Evolutionary conservation across 1,140 invertebrate species (phyloP), one percentile per base, ranked within the genome.

Genomic region (Vollenhovia emeryi): DNA sequence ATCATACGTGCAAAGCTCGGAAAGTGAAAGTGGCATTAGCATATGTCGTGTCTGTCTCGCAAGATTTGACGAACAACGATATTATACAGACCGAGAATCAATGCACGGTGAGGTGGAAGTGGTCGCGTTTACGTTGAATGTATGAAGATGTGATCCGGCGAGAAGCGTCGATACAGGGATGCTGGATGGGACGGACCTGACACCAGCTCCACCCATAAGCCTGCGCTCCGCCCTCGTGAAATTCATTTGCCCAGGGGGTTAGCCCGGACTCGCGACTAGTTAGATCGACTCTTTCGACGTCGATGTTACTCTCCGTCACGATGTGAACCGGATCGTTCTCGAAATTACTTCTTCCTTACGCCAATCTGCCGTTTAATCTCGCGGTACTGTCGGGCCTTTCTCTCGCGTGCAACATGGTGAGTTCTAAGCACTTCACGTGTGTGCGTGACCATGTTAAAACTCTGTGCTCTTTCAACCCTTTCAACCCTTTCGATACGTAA

Each of bases 191-290:
- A 87, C 59, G 89, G 89, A 74, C 84, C 83, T 27, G 83, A 87
- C 59, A 89, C 69, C 76, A 88, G 91, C 92, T 92, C 92, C 92
- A 93, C 92, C 92, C 92, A 93, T 89, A 84, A 69, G 75, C 82
- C 57, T 71, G 87, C 86, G 91, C 92, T 91, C 92, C 92, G 92
- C 92, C 92, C 87, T 91, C 88, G 85, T 73, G 85, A 91, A 91
- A 87, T 92, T 91, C 84, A 86, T 91, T 91, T 90, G 86, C 83
- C 80, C 86, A 71, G 86, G n/a, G 85, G 85, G 85, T 84, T 84
- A 80, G 33, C 68, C 57, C 52, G 86, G 40, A 79, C 62, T 85
- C 80, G 76, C 84, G 68, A 68, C 84, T 89, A 91, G 90, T 91
- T 69, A 89, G 88, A 89, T 91, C 66, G 79, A 27, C 71, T 57